Percentiles rank a stretch among this genome's conserved stretches.
phyloP scores from a whole-genome alignment of 2,888 invertebrate genomes.

The Melanophora roralis region DNA sequence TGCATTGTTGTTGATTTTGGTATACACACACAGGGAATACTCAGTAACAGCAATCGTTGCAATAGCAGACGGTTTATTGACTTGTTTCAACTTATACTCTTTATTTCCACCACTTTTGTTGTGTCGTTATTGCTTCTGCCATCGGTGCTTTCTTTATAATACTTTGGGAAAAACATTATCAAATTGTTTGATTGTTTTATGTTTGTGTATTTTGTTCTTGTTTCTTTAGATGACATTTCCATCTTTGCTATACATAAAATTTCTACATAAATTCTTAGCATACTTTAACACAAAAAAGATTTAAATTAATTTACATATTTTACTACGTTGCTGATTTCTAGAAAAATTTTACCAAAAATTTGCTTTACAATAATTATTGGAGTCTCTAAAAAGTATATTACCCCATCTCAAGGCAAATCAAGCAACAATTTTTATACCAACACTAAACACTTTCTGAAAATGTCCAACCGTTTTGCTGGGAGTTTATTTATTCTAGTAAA shows the following conservation, averaged over 20 bases:
- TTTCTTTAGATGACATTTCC: neutral
- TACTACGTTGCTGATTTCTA: no score
- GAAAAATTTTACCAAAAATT: no score
- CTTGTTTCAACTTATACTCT: conserved; percentile 36
- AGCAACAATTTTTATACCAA: no score
- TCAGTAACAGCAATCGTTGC: neutral
- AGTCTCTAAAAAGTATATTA: no score
- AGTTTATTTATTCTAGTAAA: no score
- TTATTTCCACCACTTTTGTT: conserved; percentile 21
- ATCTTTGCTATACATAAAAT: neutral
- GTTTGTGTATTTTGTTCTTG: neutral
- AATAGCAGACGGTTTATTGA: conserved; percentile 48
- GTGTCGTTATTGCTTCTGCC: neutral
- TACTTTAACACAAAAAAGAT: no score
- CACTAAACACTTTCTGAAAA: no score
- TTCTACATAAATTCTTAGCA: no score
- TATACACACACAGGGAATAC: neutral
- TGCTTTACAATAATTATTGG: no score
- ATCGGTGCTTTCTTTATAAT: conserved; percentile 15
- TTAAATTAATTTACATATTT: no score
- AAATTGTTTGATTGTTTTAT: conserved; percentile 36
- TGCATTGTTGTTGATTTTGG: neutral
- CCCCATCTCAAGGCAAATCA: no score
- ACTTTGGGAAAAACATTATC: conserved; percentile 18
- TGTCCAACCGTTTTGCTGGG: no score